Evolutionary conservation across 2,113 vertebrate genomes (phyloP).

Genomic region (Ranitomeya imitator): DNA sequence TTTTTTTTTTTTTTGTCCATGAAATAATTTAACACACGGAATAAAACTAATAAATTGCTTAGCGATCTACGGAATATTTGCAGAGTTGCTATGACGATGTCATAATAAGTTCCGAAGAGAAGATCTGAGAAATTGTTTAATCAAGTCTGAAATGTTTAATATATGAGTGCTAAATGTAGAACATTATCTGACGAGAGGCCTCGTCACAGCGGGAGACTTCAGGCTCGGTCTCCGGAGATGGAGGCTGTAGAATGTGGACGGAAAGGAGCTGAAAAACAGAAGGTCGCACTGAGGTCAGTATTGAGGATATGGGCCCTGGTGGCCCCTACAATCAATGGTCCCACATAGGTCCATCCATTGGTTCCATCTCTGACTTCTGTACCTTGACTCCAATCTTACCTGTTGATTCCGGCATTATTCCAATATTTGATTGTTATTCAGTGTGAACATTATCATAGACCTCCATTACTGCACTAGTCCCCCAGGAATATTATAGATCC

Average conservation of each 20-base stretch:
- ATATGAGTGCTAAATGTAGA: background rate
- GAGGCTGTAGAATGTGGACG: background rate
- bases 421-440: too few relatives aligned
- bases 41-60: background rate
- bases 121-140: constrained; percentile 3
- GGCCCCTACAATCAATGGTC: background rate
- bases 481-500: background rate
- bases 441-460: too few relatives aligned
- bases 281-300: background rate
- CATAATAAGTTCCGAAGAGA: background rate
- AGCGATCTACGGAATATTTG: background rate
- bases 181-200: background rate
- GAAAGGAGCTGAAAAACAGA: background rate
- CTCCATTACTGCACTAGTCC: background rate
- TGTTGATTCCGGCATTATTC: too few relatives aligned
- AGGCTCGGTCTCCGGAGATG: background rate
- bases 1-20: too few relatives aligned
- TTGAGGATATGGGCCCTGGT: background rate
- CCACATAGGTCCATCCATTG: background rate
- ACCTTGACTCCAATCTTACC: too few relatives aligned
- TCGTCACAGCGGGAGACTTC: background rate
- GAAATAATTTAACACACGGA: too few relatives aligned
- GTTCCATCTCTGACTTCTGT: too few relatives aligned
- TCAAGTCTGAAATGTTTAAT: constrained; percentile 32
- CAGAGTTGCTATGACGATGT: constrained; percentile 21